phyloP scores from a whole-genome alignment of 2,113 vertebrate species.

The Murina feae region DNA sequence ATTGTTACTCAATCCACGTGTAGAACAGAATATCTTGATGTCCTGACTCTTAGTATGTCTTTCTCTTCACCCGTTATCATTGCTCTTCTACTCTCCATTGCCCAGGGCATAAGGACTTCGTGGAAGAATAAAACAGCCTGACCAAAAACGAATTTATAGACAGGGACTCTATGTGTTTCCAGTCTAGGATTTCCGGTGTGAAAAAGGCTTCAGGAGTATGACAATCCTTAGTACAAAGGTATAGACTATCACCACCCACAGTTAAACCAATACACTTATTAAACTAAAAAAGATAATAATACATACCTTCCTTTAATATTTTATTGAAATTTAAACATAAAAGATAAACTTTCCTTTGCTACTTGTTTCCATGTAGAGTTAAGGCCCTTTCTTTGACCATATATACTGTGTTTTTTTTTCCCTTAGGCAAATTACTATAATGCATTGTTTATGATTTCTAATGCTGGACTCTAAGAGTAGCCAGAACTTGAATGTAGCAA shows the following conservation, averaged over 20 bases:
- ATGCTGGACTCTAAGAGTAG: background rate
- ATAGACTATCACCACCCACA: background rate
- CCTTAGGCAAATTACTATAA: constrained; percentile 21
- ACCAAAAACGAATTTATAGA: background rate
- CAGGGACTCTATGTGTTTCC: background rate
- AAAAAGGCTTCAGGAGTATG: background rate
- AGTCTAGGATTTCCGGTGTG: constrained; percentile 14
- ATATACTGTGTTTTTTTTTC: background rate
- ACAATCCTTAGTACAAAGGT: background rate
- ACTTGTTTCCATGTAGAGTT: constrained; percentile 4
- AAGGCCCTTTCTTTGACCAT: background rate
- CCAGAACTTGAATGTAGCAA: background rate
- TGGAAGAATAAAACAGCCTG: constrained; percentile 12
- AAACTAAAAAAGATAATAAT: constrained; percentile 9
- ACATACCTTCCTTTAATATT: background rate
- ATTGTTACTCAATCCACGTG: background rate
- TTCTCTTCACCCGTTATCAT: background rate
- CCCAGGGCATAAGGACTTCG: background rate
- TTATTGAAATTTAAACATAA: constrained; percentile 28
- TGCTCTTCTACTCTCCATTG: background rate
- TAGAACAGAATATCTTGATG: background rate
- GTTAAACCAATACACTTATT: constrained; percentile 23
- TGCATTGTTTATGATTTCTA: constrained; percentile 17
- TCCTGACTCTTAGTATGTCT: background rate
- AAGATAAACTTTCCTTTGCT: constrained; percentile 20